Conservation (phyloP, 2,888 invertebrate species). For the Chouioia cunea region DNA sequence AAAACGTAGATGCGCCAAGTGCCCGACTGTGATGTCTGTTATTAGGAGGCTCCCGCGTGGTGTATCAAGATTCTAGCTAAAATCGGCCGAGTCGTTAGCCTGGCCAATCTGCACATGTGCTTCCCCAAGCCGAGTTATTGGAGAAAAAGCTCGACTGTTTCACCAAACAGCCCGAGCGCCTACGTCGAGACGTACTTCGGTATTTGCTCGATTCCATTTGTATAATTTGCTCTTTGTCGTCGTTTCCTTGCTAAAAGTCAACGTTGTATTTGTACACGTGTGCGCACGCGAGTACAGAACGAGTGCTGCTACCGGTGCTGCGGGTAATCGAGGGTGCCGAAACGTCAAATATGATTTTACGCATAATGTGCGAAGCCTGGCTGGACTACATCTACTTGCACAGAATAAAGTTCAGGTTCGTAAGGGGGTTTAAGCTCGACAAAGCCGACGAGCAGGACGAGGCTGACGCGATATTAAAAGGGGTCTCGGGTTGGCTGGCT, state of each 20-base stretch:
- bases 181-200: constrained; percentile 84
- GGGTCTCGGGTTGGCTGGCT: background rate
- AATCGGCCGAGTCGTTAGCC: constrained; percentile 81
- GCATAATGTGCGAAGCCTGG: constrained; percentile 89
- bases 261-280: no score
- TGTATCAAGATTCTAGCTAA: constrained; percentile 80
- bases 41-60: constrained; percentile 78
- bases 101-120: constrained; percentile 86
- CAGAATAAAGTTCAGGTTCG: constrained; percentile 81
- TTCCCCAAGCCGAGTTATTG: constrained; percentile 82
- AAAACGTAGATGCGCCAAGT: no score
- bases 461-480: no score
- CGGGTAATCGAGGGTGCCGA: constrained; percentile 80
- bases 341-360: constrained; percentile 82
- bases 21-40: no score
- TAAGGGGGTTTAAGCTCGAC: background rate
- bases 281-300: constrained; percentile 72
- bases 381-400: constrained; percentile 87
- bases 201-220: no score
- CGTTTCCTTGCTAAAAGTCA: no score
- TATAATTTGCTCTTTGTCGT: no score
- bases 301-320: constrained; percentile 83
- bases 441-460: no score
- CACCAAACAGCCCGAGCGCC: constrained; percentile 70
- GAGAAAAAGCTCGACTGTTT: constrained; percentile 69